Percentiles rank a stretch among this genome's conserved stretches.
Conservation (phyloP, 2,797 vertebrate species). For the Babyrousa celebensis region DNA sequence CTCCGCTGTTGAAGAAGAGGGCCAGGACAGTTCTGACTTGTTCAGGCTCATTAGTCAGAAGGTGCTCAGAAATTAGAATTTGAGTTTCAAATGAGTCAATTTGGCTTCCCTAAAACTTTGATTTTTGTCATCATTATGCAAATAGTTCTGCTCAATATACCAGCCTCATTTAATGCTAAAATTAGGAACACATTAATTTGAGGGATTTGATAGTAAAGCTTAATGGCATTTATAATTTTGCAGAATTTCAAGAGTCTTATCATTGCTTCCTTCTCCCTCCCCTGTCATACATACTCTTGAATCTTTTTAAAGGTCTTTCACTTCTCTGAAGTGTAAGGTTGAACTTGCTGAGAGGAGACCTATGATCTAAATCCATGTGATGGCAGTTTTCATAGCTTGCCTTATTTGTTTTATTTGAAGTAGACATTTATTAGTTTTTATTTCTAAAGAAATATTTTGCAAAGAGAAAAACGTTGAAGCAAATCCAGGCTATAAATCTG, state of each 20-base stretch:
- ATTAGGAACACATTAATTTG: conserved; percentile 81
- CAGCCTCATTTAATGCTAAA: conserved; percentile 78
- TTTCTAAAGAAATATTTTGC: conserved; percentile 56
- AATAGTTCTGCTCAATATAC: conserved; percentile 69
- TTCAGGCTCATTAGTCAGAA: conserved; percentile 62
- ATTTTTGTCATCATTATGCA: conserved; percentile 82
- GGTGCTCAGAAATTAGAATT: conserved; percentile 69
- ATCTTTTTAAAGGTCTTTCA: conserved; percentile 29
- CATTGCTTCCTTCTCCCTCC: not conserved
- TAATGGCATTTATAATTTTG: conserved; percentile 80
- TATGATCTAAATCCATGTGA: not conserved
- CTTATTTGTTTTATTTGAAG: conserved; percentile 72
- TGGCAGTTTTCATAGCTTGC: not conserved
- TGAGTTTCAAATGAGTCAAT: conserved; percentile 72
- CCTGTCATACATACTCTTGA: not conserved
- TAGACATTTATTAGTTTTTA: conserved; percentile 54
- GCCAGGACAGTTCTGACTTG: conserved; percentile 3
- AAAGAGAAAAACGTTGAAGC: conserved; percentile 40
- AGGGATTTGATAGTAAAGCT: conserved; percentile 79
- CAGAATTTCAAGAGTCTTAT: conserved; percentile 70
- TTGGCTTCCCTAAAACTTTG: conserved; percentile 77
- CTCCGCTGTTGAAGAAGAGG: not conserved
- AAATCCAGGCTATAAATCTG: not conserved
- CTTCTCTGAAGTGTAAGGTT: conserved; percentile 40
- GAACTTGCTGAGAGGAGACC: not conserved